Evolutionary conservation across 2,888 invertebrate genomes (phyloP).

Genomic region (Uropetala carovei): DNA sequence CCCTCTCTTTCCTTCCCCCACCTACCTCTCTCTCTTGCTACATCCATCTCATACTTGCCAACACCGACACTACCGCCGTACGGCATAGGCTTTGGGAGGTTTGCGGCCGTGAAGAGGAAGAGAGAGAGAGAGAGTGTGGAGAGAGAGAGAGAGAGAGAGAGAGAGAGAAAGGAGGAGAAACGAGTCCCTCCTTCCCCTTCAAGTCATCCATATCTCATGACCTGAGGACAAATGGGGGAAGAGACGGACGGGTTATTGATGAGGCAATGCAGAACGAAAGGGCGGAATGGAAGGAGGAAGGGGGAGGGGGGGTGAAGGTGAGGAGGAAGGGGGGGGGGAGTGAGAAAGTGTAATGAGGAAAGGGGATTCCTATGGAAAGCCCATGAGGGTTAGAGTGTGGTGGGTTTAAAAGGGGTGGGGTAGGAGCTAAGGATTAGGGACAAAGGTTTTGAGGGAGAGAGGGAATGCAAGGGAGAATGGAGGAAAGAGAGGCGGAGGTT

Average conservation of each 20-base stretch:
- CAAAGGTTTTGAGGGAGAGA: too few relatives aligned
- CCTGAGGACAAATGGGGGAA: not conserved
- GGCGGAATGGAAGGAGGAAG: not conserved
- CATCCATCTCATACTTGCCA: too few relatives aligned
- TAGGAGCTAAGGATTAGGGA: too few relatives aligned
- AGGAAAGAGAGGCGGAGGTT: too few relatives aligned
- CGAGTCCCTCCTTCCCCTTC: not conserved
- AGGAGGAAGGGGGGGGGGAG: not conserved
- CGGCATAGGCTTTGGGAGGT: too few relatives aligned
- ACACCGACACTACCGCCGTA: too few relatives aligned
- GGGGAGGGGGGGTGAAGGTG: not conserved
- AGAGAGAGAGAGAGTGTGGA: not conserved
- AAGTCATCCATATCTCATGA: conserved; percentile 4
- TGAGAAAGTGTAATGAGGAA: not conserved
- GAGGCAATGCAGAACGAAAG: not conserved
- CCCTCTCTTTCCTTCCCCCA: too few relatives aligned
- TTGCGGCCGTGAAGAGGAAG: too few relatives aligned
- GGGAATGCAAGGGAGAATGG: too few relatives aligned
- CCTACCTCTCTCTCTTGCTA: too few relatives aligned
- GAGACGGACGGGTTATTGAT: not conserved
- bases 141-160: not conserved
- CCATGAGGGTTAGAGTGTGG: too few relatives aligned
- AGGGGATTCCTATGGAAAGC: not conserved
- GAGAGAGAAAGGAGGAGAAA: not conserved
- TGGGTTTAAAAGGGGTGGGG: too few relatives aligned